Conservation (phyloP, 2,113 vertebrate species). For the Capreolus pygargus region DNA sequence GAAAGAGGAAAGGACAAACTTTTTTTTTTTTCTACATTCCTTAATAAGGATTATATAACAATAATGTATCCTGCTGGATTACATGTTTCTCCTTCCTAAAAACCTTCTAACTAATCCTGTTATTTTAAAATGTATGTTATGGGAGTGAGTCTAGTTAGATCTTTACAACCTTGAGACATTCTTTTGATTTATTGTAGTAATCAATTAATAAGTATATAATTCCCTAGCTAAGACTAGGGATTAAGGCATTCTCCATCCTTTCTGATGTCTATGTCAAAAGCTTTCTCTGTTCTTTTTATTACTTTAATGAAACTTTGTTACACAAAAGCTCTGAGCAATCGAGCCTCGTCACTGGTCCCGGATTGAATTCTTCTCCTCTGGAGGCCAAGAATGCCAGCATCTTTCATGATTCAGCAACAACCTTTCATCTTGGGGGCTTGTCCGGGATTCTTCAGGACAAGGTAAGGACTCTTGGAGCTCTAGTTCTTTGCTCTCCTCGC, state of each 20-base stretch:
- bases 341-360: background rate
- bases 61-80: background rate
- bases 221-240: background rate
- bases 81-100: background rate
- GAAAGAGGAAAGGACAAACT: background rate
- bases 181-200: background rate
- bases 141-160: background rate
- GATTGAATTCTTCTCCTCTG: background rate
- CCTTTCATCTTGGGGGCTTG: background rate
- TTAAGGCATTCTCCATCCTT: background rate
- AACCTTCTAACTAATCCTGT: background rate
- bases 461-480: background rate
- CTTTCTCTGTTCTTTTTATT: background rate
- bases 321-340: fast-evolving
- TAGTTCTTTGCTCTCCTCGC: background rate
- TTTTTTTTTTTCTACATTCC: background rate
- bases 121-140: background rate
- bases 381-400: background rate
- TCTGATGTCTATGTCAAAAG: background rate
- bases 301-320: background rate
- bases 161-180: background rate
- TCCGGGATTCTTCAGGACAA: background rate
- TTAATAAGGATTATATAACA: background rate
- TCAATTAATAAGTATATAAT: background rate
- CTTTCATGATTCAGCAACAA: background rate